phyloP scores from a whole-genome alignment of 2,888 invertebrate genomes.

The Eubasilissa splendida region DNA sequence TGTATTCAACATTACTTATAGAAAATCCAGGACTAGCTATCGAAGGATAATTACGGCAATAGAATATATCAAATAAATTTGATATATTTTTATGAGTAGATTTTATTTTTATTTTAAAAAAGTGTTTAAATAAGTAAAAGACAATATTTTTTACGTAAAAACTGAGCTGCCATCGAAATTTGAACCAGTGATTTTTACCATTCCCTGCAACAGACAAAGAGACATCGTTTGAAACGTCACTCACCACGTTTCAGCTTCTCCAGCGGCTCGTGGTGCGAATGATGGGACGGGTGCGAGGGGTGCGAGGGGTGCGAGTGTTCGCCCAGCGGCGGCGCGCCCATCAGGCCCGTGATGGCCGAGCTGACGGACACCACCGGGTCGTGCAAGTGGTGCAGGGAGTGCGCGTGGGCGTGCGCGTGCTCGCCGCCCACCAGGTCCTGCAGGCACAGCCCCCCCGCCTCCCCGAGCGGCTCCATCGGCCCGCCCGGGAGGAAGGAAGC shows the following conservation, averaged over 20 bases:
- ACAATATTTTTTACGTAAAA: too few species aligned
- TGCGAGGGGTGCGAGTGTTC: constrained; percentile 74
- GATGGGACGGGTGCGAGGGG: constrained; percentile 77
- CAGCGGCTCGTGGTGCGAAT: constrained; percentile 80
- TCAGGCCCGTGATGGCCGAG: constrained; percentile 72
- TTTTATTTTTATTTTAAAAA: too few species aligned
- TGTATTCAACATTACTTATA: too few species aligned
- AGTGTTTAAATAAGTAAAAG: too few species aligned
- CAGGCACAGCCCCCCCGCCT: constrained; percentile 81
- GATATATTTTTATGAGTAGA: too few species aligned
- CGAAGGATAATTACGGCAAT: too few species aligned
- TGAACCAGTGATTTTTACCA: too few species aligned
- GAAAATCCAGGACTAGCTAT: too few species aligned
- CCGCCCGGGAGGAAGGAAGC: constrained; percentile 68
- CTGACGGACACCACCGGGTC: constrained; percentile 72
- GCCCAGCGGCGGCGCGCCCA: constrained; percentile 67
- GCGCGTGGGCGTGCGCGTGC: constrained; percentile 69
- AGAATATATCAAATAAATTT: too few species aligned
- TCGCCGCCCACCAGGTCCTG: constrained; percentile 78
- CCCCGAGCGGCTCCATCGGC: constrained; percentile 80
- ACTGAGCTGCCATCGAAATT: too few species aligned
- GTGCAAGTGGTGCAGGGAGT: constrained; percentile 71
- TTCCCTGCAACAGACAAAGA: background rate
- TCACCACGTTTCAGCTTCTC: constrained; percentile 88
- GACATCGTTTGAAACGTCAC: constrained; percentile 63